Base-by-base conservation (phyloP, 2,888 invertebrate genomes). In the Dermolepida albohirtum region DNA sequence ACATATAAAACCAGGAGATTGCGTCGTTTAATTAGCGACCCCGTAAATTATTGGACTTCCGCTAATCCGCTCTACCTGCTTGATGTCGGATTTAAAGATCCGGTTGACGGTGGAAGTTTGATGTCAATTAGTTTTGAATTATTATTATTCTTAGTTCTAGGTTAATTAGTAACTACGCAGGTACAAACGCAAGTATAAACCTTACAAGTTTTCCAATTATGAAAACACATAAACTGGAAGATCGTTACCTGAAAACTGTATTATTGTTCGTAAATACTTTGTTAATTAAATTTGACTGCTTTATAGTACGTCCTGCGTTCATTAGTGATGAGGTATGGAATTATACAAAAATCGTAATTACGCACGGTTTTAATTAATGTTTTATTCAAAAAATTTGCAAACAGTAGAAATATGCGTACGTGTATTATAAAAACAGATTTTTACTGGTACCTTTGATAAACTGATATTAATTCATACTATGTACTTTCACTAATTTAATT, bases 41-140 rank as follows among this genome's bases (percentile, higher is more conserved):
- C 34, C 1, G 34, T 59, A 59, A 59, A 59, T 59, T 59, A 44
- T 59, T 59, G 59, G 59, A 43, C 59, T 55, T 55, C 59, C 41
- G 59, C 44, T 59, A 59, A 59, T 59, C 59, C 59, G 59, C 59
- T 59, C 44, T 59, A 44, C 59, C 29, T 14, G 59, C 17, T 44
- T 59, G 14, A 59, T 14, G 59, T 59, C 44, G 59, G 59, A 59
- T 59, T 44, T 59, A 59, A 59, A 59, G 59, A 59, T 59, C 59
- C 59, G 59, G 59, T 44, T 59, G 59, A 59, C 44, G 59, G 59
- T 59, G 59, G 57, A 59, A 59, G 29, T 59, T 59, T 44, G 59
- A 44, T 59, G 59, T 59, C 59, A 59, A 59, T 59, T 59, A 59
- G 59, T 44, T 59, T 59, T 59, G 59, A 59, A 59, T 59, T 59